Percentiles rank a stretch among this genome's conserved stretches.
These are phyloP conservation scores for Pachycephus smyrnensis DNA, from an alignment of 2,888 invertebrate species.

Conservation along the genomic window DNA sequence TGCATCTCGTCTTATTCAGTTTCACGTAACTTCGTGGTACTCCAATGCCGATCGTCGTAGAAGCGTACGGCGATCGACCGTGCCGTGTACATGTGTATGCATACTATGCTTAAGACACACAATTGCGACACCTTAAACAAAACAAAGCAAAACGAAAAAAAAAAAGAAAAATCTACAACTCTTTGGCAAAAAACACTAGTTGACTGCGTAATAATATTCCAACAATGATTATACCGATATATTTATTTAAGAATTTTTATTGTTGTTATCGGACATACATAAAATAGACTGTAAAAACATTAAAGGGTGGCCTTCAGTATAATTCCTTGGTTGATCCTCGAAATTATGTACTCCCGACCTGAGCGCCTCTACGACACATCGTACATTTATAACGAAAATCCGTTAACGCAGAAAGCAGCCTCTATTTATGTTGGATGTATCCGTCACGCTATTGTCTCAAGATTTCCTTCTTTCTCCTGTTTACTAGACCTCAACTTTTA, in stretches of 20 bases:
- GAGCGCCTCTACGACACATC: not conserved
- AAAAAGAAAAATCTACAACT: conserved; percentile 4
- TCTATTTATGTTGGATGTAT: not conserved
- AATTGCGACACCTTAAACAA: conserved; percentile 37
- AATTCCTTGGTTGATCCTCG: conserved; percentile 63
- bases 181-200: conserved; percentile 38
- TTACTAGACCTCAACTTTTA: not conserved
- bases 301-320: conserved; percentile 65
- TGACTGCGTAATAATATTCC: conserved; percentile 63
- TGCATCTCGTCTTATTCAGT: conserved; percentile 56
- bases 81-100: conserved; percentile 60
- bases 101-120: conserved; percentile 53
- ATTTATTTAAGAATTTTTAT: conserved; percentile 66
- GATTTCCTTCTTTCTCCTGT: not conserved
- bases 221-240: conserved; percentile 61
- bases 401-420: not conserved
- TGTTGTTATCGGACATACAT: conserved; percentile 63
- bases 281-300: conserved; percentile 65
- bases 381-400: not conserved
- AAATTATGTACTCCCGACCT: conserved; percentile 49
- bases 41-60: conserved; percentile 44
- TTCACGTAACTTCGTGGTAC: conserved; percentile 49
- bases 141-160: conserved; percentile 26
- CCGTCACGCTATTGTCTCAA: not conserved
- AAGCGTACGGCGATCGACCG: conserved; percentile 31